Percentiles rank a stretch among this genome's conserved stretches.
phyloP scores from a whole-genome alignment of 2,113 vertebrate genomes.

The Malurus alboscapulatus region DNA sequence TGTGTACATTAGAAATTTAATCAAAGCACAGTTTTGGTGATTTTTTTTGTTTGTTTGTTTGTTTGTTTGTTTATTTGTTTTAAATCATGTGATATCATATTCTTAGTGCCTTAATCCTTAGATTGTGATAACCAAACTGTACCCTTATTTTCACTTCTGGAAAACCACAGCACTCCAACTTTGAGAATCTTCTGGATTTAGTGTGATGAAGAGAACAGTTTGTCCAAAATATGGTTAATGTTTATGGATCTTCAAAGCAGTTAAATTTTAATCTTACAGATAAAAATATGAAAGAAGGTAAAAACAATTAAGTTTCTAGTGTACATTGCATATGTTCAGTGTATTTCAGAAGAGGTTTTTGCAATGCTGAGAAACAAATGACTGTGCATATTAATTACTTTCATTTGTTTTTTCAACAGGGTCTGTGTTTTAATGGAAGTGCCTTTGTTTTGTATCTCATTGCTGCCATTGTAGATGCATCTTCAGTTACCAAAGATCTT shows the following conservation, averaged over 20 bases:
- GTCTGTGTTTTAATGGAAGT: slow-evolving; percentile 84
- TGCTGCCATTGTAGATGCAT: slow-evolving; percentile 80
- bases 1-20: not conserved
- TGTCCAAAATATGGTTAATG: not conserved
- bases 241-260: not conserved
- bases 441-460: slow-evolving; percentile 85
- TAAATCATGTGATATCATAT: not conserved
- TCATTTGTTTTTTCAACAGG: slow-evolving; percentile 62
- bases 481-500: slow-evolving; percentile 75
- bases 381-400: not conserved
- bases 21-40: not conserved
- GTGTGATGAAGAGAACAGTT: not conserved
- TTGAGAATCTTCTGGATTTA: not conserved
- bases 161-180: not conserved
- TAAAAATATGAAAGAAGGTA: not conserved
- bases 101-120: not conserved
- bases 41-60: not conserved
- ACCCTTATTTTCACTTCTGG: not conserved
- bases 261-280: not conserved
- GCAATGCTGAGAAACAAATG: not conserved
- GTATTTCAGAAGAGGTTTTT: not conserved
- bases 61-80: not conserved
- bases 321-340: not conserved
- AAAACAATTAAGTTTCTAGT: not conserved
- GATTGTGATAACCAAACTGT: not conserved